A percentile compares a stretch with the other conserved stretches of the same genome.
phyloP scores from a whole-genome alignment of 2,797 vertebrate genomes.

The Cuniculus paca region DNA sequence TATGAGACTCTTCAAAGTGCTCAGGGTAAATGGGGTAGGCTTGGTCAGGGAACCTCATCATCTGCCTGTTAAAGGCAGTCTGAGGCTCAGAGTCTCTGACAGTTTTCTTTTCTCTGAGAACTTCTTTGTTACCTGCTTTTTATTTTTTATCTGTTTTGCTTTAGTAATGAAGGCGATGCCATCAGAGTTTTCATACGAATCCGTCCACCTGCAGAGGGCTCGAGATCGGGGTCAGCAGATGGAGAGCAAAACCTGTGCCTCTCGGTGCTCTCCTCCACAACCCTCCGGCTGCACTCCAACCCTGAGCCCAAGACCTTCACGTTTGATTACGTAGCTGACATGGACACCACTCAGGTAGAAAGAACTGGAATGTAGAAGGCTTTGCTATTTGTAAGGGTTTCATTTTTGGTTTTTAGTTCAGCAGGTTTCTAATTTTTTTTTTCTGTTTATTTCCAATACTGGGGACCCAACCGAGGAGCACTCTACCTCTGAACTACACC shows the following conservation, averaged over 20 bases:
- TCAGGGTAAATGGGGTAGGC: background rate
- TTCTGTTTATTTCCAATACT: background rate
- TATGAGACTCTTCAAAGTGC: background rate
- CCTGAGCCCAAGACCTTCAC: slow-evolving; percentile 96
- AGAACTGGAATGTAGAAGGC: background rate
- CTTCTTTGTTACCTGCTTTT: background rate
- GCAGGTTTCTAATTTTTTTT: slow-evolving; percentile 49
- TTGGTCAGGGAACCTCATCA: background rate
- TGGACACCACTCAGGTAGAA: slow-evolving; percentile 94
- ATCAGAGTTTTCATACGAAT: slow-evolving; percentile 97
- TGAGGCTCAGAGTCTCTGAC: background rate
- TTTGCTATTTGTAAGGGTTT: slow-evolving; percentile 44
- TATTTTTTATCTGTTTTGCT: background rate
- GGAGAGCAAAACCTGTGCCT: slow-evolving; percentile 94
- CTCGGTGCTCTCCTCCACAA: slow-evolving; percentile 92
- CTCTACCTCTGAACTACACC: background rate
- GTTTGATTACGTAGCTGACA: slow-evolving; percentile 96
- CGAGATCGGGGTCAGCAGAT: slow-evolving; percentile 86
- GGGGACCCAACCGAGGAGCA: background rate
- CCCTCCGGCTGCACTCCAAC: slow-evolving; percentile 94
- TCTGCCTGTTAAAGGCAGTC: background rate
- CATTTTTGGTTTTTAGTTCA: slow-evolving; percentile 14
- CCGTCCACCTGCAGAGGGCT: slow-evolving; percentile 92
- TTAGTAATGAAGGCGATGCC: slow-evolving; percentile 93
- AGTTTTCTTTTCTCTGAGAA: background rate